These are phyloP conservation scores for Thysanoteuthis rhombus DNA, from an alignment of 2,888 invertebrate species.

Conservation along the genomic window DNA sequence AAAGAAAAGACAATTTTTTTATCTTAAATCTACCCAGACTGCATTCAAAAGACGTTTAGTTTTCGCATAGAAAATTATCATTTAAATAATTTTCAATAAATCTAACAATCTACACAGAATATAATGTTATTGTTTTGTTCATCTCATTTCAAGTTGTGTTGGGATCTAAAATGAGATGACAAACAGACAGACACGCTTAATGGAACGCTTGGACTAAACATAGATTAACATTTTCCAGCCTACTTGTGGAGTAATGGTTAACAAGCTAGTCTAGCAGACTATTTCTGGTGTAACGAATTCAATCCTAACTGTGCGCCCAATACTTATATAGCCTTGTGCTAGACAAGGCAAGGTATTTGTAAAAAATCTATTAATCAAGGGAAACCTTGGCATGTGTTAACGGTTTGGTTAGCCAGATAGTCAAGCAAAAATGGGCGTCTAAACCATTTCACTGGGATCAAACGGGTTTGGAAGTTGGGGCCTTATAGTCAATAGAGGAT, in stretches of 20 bases:
- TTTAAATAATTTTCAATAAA: background rate
- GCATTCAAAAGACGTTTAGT: background rate
- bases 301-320: background rate
- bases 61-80: background rate
- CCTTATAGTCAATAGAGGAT: too few species aligned
- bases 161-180: background rate
- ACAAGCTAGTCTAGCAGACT: background rate
- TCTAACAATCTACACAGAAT: background rate
- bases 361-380: too few species aligned
- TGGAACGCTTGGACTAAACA: background rate
- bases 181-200: background rate
- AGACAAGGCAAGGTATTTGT: too few species aligned
- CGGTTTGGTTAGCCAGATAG: too few species aligned
- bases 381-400: too few species aligned
- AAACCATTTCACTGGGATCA: too few species aligned
- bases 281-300: background rate
- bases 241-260: background rate
- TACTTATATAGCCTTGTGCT: too few species aligned
- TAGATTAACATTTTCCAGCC: background rate
- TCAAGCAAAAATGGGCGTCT: too few species aligned
- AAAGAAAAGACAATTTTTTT: background rate
- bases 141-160: background rate
- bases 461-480: too few species aligned
- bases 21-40: background rate
- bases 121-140: background rate